Percentiles rank a stretch among this genome's conserved stretches.
These are phyloP conservation scores for Megalonaias nervosa DNA, from an alignment of 1,140 invertebrate genomes.

Conservation along the genomic window DNA sequence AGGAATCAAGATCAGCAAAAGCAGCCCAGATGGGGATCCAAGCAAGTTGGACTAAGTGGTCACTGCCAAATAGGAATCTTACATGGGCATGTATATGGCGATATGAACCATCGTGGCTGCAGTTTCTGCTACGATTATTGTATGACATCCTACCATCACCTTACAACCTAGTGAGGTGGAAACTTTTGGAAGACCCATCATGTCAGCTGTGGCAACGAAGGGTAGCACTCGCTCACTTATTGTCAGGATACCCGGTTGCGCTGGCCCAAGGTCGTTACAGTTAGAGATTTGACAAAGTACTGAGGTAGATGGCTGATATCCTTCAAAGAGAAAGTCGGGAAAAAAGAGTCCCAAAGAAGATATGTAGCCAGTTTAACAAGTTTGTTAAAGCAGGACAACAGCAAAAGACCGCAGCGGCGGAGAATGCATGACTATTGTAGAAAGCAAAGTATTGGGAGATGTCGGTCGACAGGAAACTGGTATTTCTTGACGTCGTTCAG, in stretches of 20 bases:
- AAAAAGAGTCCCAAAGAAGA: not conserved
- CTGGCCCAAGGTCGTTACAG: constrained; percentile 16
- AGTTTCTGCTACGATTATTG: constrained; percentile 25
- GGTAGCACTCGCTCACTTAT: constrained; percentile 5
- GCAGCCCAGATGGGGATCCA: constrained; percentile 5
- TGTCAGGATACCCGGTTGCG: not conserved
- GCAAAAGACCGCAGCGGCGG: not conserved
- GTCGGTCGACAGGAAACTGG: constrained; percentile 25
- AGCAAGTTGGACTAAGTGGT: too few species aligned
- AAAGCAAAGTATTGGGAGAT: constrained; percentile 13
- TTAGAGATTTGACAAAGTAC: constrained; percentile 20
- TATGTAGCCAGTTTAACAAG: constrained; percentile 2
- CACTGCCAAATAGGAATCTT: constrained; percentile 17
- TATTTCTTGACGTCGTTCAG: constrained; percentile 19
- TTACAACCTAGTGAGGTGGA: constrained; percentile 24
- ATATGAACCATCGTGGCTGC: constrained; percentile 22
- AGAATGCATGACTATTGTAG: not conserved
- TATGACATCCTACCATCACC: constrained; percentile 22
- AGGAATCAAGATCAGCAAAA: constrained; percentile 1
- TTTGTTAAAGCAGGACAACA: constrained; percentile 5
- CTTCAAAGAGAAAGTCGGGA: not conserved
- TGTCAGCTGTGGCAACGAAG: constrained; percentile 17
- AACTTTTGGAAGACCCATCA: constrained; percentile 1
- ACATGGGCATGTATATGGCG: constrained; percentile 32
- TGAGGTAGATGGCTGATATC: too few species aligned